These are phyloP conservation scores for Neocrepidodera transversa DNA, from an alignment of 2,888 invertebrate species.

Conservation along the genomic window DNA sequence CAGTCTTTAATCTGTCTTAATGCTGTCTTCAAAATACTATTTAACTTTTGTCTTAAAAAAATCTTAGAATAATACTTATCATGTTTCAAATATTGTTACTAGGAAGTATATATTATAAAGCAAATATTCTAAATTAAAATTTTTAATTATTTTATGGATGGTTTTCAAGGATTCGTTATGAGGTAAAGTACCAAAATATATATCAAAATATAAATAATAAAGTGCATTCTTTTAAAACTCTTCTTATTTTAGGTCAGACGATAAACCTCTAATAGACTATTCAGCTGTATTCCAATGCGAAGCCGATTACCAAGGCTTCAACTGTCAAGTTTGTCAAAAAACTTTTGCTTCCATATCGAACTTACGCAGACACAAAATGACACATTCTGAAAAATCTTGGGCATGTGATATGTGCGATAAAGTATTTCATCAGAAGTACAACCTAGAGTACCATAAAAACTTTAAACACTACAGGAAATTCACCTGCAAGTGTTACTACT, in stretches of 20 bases:
- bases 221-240: too few species aligned
- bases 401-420: constrained; percentile 43
- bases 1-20: too few species aligned
- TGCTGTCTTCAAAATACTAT: too few species aligned
- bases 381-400: constrained; percentile 40
- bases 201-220: too few species aligned
- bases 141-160: too few species aligned
- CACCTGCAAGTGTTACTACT: constrained; percentile 39
- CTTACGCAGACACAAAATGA: constrained; percentile 36
- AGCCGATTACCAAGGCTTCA: constrained; percentile 27
- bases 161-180: too few species aligned
- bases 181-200: too few species aligned
- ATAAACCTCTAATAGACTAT: constrained; percentile 17
- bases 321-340: constrained; percentile 41
- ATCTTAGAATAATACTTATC: too few species aligned
- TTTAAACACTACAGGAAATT: constrained; percentile 35
- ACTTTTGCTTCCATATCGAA: constrained; percentile 34
- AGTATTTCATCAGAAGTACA: constrained; percentile 60
- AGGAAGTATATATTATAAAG: too few species aligned
- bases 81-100: too few species aligned
- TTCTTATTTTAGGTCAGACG: constrained; percentile 32
- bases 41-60: too few species aligned
- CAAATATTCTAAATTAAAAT: too few species aligned
- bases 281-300: constrained; percentile 28
- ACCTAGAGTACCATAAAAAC: constrained; percentile 63